Percentiles rank a stretch among this genome's conserved stretches.
phyloP scores from a whole-genome alignment of 2,888 invertebrate species.

The Falcaria lacertinaria region DNA sequence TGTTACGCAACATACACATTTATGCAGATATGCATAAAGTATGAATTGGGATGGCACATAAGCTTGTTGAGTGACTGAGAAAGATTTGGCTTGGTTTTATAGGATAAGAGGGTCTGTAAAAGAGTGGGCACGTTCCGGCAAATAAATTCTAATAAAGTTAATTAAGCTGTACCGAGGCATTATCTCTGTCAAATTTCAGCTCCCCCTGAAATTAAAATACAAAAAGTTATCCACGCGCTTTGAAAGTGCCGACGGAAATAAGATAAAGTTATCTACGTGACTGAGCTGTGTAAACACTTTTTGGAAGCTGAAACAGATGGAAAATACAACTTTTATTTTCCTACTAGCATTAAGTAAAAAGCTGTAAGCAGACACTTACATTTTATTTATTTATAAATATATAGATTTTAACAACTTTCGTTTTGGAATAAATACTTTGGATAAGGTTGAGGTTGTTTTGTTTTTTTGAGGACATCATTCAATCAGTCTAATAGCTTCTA shows the following conservation, averaged over 20 bases:
- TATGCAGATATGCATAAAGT: background rate
- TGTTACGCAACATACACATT: background rate
- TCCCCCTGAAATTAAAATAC: slow-evolving; percentile 56
- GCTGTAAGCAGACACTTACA: too few species aligned
- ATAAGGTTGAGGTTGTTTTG: too few species aligned
- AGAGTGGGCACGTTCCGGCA: slow-evolving; percentile 48
- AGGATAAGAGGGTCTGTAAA: slow-evolving; percentile 19
- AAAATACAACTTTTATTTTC: slow-evolving; percentile 6
- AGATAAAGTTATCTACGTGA: slow-evolving; percentile 60
- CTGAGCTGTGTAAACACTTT: slow-evolving; percentile 30
- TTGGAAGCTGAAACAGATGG: slow-evolving; percentile 10
- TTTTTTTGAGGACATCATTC: too few species aligned
- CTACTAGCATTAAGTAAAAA: too few species aligned
- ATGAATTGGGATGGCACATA: background rate
- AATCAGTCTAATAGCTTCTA: background rate
- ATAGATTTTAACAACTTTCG: background rate
- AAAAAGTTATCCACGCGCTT: slow-evolving; percentile 42
- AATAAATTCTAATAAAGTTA: slow-evolving; percentile 77
- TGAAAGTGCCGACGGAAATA: slow-evolving; percentile 40
- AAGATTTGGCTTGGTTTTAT: slow-evolving; percentile 23
- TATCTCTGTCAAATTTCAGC: slow-evolving; percentile 66
- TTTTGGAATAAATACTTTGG: too few species aligned
- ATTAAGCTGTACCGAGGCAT: slow-evolving; percentile 66
- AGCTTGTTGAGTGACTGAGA: slow-evolving; percentile 20
- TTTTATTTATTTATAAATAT: too few species aligned